A percentile compares a stretch with the other conserved stretches of the same genome.
These are phyloP conservation scores for Anguilla megastoma DNA, from an alignment of 2,797 vertebrate species.

Conservation along the genomic window DNA sequence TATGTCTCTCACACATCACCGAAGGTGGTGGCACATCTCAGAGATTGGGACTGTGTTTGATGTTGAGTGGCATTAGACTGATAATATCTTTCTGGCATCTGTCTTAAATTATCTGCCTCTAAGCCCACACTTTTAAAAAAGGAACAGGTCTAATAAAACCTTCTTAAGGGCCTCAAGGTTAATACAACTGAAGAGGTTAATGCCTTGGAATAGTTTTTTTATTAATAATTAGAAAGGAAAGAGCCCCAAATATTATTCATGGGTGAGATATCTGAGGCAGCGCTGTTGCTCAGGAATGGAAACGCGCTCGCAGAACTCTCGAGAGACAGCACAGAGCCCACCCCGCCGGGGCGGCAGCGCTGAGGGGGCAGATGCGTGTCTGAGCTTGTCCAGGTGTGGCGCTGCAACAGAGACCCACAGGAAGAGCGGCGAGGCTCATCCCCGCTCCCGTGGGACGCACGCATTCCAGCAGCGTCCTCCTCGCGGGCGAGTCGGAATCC, in stretches of 20 bases:
- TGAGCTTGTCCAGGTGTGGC: constrained; percentile 1
- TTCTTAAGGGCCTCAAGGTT: constrained; percentile 32
- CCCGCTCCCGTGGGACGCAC: neutral
- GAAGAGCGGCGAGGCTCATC: neutral
- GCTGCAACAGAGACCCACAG: neutral
- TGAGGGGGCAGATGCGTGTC: neutral
- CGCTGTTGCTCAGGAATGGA: neutral
- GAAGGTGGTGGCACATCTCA: constrained; percentile 34
- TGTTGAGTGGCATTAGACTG: constrained; percentile 40
- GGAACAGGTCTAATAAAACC: constrained; percentile 39
- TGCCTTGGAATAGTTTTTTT: constrained; percentile 45
- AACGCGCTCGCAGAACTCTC: neutral
- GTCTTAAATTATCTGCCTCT: constrained; percentile 48
- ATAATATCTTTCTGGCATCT: constrained; percentile 47
- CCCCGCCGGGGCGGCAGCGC: neutral
- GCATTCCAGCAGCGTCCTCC: neutral
- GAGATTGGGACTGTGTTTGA: constrained; percentile 39
- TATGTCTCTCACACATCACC: constrained; percentile 24
- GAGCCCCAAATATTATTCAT: neutral
- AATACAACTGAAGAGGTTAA: constrained; percentile 38
- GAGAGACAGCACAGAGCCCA: neutral
- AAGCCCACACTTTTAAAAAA: constrained; percentile 42
- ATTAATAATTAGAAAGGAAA: constrained; percentile 10
- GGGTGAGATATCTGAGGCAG: neutral
- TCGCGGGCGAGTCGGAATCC: neutral